These are phyloP conservation scores for Bradypodion ventrale DNA, from an alignment of 2,797 vertebrate genomes.

Conservation along the genomic window DNA sequence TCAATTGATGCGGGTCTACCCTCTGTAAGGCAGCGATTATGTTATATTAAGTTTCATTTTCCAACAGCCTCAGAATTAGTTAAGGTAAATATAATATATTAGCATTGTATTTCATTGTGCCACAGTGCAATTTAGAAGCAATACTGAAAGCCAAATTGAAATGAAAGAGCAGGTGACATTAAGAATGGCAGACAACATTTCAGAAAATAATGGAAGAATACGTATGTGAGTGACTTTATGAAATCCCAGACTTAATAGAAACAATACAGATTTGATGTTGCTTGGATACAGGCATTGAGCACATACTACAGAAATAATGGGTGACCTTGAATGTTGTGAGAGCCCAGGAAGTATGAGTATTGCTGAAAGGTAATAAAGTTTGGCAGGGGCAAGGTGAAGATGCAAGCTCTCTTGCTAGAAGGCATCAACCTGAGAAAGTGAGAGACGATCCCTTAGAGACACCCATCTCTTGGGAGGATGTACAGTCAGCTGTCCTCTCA, in stretches of 20 bases:
- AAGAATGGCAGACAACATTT: not conserved
- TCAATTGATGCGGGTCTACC: not conserved
- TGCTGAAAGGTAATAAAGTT: not conserved
- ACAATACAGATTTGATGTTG: not conserved
- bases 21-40: not conserved
- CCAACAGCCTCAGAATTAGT: not conserved
- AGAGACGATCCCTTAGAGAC: not conserved
- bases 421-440: not conserved
- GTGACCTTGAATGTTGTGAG: not conserved
- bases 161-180: not conserved
- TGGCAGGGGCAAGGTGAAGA: not conserved
- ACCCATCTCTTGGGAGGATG: not conserved
- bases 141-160: constrained; percentile 4
- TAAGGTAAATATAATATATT: not conserved
- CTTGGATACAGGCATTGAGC: not conserved
- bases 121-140: not conserved
- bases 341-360: no score
- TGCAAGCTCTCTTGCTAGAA: not conserved
- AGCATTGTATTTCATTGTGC: not conserved
- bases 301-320: not conserved
- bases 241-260: not conserved
- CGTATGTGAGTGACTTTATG: not conserved
- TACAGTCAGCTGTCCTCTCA: not conserved
- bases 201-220: constrained; percentile 8
- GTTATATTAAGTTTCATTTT: not conserved